Evolutionary conservation across 2,797 vertebrate genomes (phyloP), one percentile per base, ranked within the genome.

Genomic region (Chelon auratus): DNA sequence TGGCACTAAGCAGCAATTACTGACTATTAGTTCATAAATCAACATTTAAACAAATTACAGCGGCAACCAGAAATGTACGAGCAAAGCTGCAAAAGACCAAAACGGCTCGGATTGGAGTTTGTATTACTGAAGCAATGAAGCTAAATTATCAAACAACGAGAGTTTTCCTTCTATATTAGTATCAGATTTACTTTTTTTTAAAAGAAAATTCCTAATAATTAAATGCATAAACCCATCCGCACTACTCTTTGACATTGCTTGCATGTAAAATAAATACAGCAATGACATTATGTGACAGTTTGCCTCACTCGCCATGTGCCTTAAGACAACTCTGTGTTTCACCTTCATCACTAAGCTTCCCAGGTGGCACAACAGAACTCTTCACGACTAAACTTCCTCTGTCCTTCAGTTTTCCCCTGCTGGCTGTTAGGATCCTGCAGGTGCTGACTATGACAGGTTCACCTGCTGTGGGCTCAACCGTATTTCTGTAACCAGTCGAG

Each of bases 11-110:
- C 84, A 85, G 91, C 89, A 92, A 94, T 95, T 94, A 94, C 86
- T 82, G 78, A 87, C 91, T 93, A 92, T 93, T 94, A 93, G 85
- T 92, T 92, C 83, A 93, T 94, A 93, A 93, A 94, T 94, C 91
- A 92, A 92, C 91, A 93, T 93, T 92, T 92, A 90, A 93, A 91
- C 85, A 94, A 91, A 94, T 94, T 87, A 84, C 62, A 81, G 78
- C 60, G 75, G 79, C 47, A 45, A 80, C 64, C 68, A 68, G 52
- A 81, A 65, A 26, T 53, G 61, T 43, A 65, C 64, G 57, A 79
- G 84, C 66, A 68, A 48, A n/a, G 50, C 43, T 64, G 33, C 5
- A 14, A 68, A 58, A 81, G 83, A 81, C 72, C 84, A 83, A 87
- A 77, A 75, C 77, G 68, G 22, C 82, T 75, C 1, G 3, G 67